Conservation (phyloP, 2,888 invertebrate genomes). For the Pandemis corylana region DNA sequence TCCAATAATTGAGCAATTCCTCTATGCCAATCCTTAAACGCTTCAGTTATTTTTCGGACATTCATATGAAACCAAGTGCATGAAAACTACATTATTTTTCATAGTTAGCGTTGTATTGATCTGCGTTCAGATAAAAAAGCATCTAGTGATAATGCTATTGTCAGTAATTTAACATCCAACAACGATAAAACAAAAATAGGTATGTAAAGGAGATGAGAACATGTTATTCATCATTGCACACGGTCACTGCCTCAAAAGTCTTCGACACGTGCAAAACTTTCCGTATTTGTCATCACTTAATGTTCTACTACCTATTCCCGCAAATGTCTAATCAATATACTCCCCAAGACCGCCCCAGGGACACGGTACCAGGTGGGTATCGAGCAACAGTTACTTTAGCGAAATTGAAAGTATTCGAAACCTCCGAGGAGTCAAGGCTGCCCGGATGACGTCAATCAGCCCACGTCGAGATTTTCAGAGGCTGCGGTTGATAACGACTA, state of each 20-base stretch:
- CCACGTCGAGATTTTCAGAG: constrained; percentile 21
- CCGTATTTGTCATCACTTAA: not conserved
- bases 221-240: too few species aligned
- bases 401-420: constrained; percentile 29
- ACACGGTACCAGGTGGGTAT: not conserved
- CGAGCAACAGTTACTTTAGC: constrained; percentile 10
- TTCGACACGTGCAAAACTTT: not conserved
- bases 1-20: too few species aligned
- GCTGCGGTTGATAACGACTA: constrained; percentile 28
- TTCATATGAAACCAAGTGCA: too few species aligned
- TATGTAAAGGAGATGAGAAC: too few species aligned
- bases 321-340: constrained; percentile 2
- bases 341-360: not conserved
- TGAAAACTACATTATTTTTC: too few species aligned
- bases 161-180: too few species aligned
- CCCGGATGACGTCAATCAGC: constrained; percentile 27
- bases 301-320: not conserved
- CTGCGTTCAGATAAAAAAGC: too few species aligned
- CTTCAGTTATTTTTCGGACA: too few species aligned
- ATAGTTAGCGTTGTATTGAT: too few species aligned
- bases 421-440: constrained; percentile 19
- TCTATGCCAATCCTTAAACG: too few species aligned
- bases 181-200: too few species aligned
- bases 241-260: not conserved
- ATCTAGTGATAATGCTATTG: too few species aligned